A percentile compares a stretch with the other conserved stretches of the same genome.
Conservation (phyloP, 2,888 invertebrate genomes). For the Drosophila ustulata region DNA sequence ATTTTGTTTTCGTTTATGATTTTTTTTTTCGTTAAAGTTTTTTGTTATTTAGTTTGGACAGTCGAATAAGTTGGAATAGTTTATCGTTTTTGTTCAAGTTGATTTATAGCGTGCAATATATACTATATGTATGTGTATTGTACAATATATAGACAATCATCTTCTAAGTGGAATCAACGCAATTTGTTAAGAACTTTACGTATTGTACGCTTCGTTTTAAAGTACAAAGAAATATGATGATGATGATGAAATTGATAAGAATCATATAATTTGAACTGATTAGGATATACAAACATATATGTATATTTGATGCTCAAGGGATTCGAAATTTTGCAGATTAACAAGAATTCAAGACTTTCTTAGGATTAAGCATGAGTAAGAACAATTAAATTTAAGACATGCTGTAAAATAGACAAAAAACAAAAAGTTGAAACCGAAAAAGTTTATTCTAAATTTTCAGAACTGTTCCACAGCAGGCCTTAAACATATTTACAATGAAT, state of each 20-base stretch:
- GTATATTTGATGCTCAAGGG: slow-evolving; percentile 64
- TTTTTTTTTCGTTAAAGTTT: slow-evolving; percentile 59
- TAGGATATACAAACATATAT: slow-evolving; percentile 39
- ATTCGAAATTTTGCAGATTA: slow-evolving; percentile 48
- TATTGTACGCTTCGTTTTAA: slow-evolving; percentile 36
- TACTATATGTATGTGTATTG: slow-evolving; percentile 45
- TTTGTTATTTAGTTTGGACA: slow-evolving; percentile 60
- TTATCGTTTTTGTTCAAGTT: slow-evolving; percentile 42
- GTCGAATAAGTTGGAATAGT: slow-evolving; percentile 49
- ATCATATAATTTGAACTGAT: slow-evolving; percentile 70
- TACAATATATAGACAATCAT: slow-evolving; percentile 55
- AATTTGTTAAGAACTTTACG: slow-evolving; percentile 43
- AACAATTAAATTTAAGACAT: slow-evolving; percentile 8
- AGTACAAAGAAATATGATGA: slow-evolving; percentile 31
- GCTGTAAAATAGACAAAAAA: slow-evolving; percentile 21
- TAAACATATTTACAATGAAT: slow-evolving; percentile 56
- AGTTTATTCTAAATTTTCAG: slow-evolving; percentile 50
- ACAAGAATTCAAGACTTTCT: slow-evolving; percentile 42
- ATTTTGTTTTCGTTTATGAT: slow-evolving; percentile 35
- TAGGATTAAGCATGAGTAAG: slow-evolving; percentile 31
- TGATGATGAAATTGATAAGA: slow-evolving; percentile 24
- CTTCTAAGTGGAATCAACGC: slow-evolving; percentile 50
- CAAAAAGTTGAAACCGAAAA: slow-evolving; percentile 38
- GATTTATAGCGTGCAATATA: slow-evolving; percentile 50
- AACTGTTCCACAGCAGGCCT: slow-evolving; percentile 61